phyloP scores from a whole-genome alignment of 2,797 vertebrate species.

The Sebastes umbrosus region DNA sequence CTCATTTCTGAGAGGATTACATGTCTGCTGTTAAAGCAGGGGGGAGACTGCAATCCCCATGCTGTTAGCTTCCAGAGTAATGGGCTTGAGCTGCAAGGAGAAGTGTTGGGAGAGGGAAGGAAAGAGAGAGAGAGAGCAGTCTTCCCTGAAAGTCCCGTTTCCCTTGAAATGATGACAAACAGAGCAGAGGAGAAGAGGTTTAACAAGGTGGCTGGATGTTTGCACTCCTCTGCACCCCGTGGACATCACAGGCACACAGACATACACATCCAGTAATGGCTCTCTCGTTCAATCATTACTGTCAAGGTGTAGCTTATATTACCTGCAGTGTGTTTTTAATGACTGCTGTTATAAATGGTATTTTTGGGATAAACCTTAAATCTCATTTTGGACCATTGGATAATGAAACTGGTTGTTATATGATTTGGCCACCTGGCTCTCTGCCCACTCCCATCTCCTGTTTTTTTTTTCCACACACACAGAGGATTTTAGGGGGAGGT shows the following conservation, averaged over 20 bases:
- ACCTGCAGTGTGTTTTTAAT: not conserved
- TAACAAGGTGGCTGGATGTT: constrained; percentile 34
- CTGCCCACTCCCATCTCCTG: constrained; percentile 54
- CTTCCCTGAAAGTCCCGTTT: constrained; percentile 16
- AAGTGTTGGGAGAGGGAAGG: not conserved
- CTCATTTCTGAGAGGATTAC: constrained; percentile 51
- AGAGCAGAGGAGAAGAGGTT: constrained; percentile 36
- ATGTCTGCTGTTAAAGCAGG: constrained; percentile 34
- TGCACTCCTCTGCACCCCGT: not conserved
- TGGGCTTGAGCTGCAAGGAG: constrained; percentile 26
- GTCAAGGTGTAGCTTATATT: not conserved
- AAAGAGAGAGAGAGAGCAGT: not conserved
- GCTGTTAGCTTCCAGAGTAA: constrained; percentile 43
- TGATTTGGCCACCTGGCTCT: constrained; percentile 41
- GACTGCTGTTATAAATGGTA: not conserved
- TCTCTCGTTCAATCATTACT: constrained; percentile 13
- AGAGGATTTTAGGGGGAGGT: constrained; percentile 68
- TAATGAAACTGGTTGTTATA: not conserved
- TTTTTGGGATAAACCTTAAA: not conserved
- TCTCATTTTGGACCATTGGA: not conserved
- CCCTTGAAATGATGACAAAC: constrained; percentile 48
- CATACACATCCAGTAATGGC: not conserved
- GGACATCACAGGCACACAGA: constrained; percentile 21
- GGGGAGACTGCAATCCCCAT: constrained; percentile 43
- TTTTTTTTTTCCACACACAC: constrained; percentile 3